These are phyloP conservation scores for Pterois miles DNA, from an alignment of 2,797 vertebrate species.

Conservation along the genomic window DNA sequence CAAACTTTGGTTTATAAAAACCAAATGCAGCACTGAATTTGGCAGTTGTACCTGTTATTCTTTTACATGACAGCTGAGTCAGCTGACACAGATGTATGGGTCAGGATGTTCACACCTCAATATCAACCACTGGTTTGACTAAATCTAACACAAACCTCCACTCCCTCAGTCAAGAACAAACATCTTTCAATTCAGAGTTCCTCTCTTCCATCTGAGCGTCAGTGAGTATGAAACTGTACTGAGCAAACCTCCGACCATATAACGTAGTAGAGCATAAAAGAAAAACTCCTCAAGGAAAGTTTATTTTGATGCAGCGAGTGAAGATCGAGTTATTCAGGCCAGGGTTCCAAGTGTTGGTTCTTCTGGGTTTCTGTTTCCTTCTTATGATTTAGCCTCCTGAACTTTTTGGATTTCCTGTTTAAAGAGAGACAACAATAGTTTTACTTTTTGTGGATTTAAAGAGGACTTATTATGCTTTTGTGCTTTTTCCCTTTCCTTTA, in stretches of 20 bases:
- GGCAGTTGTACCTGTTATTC: neutral
- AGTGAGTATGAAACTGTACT: neutral
- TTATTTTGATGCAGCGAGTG: conserved; percentile 13
- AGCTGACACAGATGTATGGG: neutral
- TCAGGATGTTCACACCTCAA: conserved; percentile 10
- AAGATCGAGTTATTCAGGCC: conserved; percentile 11
- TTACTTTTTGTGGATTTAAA: neutral
- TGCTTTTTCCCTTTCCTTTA: neutral
- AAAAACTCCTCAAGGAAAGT: neutral
- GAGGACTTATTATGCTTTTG: neutral
- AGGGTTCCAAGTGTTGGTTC: conserved; percentile 9
- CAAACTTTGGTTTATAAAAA: neutral
- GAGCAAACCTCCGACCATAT: neutral
- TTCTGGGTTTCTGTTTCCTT: neutral
- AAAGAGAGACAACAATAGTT: neutral
- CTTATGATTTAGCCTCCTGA: conserved; percentile 74
- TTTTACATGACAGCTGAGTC: neutral
- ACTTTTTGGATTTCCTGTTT: conserved; percentile 82
- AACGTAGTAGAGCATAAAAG: neutral
- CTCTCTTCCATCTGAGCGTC: conserved; percentile 13
- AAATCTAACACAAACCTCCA: conserved; percentile 40
- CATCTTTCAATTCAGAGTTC: neutral
- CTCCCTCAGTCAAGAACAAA: conserved; percentile 1
- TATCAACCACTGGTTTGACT: neutral
- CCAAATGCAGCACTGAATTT: conserved; percentile 7